These are phyloP conservation scores for Athene cunicularia DNA, from an alignment of 2,113 vertebrate genomes.

Conservation along the genomic window DNA sequence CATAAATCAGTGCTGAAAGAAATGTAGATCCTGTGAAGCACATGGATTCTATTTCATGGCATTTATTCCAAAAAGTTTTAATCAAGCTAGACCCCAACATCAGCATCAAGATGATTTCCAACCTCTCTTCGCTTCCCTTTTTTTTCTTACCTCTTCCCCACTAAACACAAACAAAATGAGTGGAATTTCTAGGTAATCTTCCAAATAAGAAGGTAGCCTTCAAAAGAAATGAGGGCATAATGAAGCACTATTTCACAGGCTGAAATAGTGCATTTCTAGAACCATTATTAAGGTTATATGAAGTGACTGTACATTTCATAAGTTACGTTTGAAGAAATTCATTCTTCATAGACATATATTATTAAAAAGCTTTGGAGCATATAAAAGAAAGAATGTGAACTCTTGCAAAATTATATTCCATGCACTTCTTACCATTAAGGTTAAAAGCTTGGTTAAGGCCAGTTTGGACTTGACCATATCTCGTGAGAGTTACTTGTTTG, in stretches of 20 bases:
- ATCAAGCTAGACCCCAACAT: background rate
- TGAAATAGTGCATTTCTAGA: background rate
- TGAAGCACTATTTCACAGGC: background rate
- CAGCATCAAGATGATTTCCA: background rate
- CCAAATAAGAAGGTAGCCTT: background rate
- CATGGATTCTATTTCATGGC: background rate
- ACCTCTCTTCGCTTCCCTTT: background rate
- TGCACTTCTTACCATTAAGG: conserved; percentile 83
- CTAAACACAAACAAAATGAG: background rate
- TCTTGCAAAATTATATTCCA: background rate
- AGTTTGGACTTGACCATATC: conserved; percentile 88
- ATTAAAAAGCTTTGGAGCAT: background rate
- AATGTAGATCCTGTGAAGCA: background rate
- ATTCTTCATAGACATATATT: background rate
- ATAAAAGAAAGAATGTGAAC: background rate
- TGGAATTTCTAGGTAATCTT: background rate
- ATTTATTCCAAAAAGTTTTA: background rate
- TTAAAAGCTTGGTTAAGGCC: conserved; percentile 82
- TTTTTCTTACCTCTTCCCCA: background rate
- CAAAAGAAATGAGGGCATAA: background rate
- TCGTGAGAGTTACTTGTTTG: conserved; percentile 90
- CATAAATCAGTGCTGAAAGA: background rate
- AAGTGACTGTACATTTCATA: background rate
- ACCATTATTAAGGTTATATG: background rate
- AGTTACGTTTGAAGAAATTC: background rate